A percentile compares a stretch with the other conserved stretches of the same genome.
Conservation (phyloP, 1,140 invertebrate genomes). For the Dermatophagoides farinae region DNA sequence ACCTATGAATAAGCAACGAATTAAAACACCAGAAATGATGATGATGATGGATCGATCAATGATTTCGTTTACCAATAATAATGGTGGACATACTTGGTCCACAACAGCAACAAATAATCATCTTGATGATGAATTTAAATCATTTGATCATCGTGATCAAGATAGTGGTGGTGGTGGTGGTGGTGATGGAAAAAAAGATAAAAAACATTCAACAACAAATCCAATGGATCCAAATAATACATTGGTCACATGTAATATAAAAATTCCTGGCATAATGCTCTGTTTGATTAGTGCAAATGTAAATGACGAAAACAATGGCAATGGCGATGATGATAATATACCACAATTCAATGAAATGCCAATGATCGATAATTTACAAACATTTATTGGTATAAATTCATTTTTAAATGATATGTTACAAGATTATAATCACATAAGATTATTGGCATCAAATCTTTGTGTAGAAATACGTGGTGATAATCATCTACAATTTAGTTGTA, state of each 20-base stretch:
- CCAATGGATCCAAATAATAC: neutral
- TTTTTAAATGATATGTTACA: slow-evolving; percentile 8
- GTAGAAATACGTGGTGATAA: slow-evolving; percentile 2
- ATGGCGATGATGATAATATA: neutral
- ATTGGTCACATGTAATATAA: slow-evolving; percentile 7
- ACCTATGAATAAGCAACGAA: neutral
- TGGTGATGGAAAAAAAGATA: too few species aligned
- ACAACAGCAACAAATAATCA: neutral
- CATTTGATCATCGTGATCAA: neutral
- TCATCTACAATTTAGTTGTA: neutral
- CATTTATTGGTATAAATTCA: slow-evolving; percentile 6
- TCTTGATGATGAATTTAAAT: neutral
- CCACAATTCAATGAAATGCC: neutral
- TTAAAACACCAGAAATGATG: too few species aligned
- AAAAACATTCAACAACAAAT: too few species aligned
- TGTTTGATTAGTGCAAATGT: slow-evolving; percentile 9
- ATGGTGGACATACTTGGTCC: neutral
- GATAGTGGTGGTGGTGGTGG: neutral
- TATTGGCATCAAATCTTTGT: slow-evolving; percentile 1
- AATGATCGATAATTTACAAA: neutral
- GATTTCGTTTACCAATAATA: neutral
- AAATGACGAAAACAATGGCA: too few species aligned
- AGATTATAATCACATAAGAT: slow-evolving; percentile 7
- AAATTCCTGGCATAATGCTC: slow-evolving; percentile 13
- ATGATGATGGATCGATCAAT: neutral